Evolutionary conservation across 1,140 invertebrate genomes (phyloP).

Genomic region (Maniola jurtina): DNA sequence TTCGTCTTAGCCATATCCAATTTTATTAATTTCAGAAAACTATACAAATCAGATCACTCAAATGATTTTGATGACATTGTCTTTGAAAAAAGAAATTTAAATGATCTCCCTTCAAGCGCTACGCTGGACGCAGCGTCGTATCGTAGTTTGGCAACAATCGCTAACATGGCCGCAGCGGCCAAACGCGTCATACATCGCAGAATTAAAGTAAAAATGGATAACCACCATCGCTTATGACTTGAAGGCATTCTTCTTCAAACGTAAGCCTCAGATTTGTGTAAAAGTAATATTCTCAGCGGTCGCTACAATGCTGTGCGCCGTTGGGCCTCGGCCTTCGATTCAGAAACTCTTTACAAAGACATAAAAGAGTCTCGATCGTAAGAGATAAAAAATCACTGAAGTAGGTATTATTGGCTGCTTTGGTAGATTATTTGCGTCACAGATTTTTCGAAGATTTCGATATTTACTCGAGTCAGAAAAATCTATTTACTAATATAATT

Average conservation of each 20-base stretch:
- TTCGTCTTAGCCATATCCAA: too few relatives aligned
- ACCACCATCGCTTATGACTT: not conserved
- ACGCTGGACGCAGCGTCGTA: too few relatives aligned
- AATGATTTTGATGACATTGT: too few relatives aligned
- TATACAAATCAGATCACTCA: too few relatives aligned
- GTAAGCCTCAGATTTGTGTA: constrained; percentile 4
- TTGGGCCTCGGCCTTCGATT: not conserved
- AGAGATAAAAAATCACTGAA: constrained; percentile 2
- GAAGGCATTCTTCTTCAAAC: not conserved
- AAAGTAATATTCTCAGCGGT: constrained; percentile 1
- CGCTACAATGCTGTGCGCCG: not conserved
- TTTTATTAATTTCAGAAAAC: too few relatives aligned
- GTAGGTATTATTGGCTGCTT: not conserved
- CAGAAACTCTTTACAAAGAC: not conserved
- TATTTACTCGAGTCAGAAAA: not conserved
- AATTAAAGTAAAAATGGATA: too few relatives aligned
- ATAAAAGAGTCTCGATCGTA: constrained; percentile 1
- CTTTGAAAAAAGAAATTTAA: too few relatives aligned
- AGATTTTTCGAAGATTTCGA: too few relatives aligned
- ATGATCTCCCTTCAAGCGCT: too few relatives aligned
- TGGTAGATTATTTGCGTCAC: not conserved
- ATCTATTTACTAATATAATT: not conserved
- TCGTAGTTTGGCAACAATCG: too few relatives aligned
- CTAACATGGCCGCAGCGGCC: too few relatives aligned
- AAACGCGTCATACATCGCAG: too few relatives aligned